Evolutionary conservation across 2,797 vertebrate species (phyloP).

Genomic region (Kryptopterus vitreolus): DNA sequence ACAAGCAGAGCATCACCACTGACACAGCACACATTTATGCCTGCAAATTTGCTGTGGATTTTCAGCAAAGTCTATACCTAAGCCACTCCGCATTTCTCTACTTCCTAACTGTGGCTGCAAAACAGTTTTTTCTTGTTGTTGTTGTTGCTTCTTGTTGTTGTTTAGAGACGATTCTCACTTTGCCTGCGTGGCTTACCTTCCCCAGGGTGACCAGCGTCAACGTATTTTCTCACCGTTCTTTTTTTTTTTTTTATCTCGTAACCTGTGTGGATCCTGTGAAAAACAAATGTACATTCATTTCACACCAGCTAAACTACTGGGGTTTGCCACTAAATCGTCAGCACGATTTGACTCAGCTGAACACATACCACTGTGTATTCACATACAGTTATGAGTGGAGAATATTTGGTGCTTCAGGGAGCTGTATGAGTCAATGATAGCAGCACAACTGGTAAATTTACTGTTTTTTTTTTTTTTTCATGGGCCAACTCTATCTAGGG

Average conservation of each 20-base stretch:
- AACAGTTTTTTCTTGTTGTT: conserved; percentile 28
- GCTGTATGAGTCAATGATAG: conserved; percentile 10
- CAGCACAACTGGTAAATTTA: conserved; percentile 17
- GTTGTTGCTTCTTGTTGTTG: conserved; percentile 8
- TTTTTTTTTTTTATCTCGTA: conserved; percentile 41
- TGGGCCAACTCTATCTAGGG: not conserved
- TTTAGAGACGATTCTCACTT: conserved; percentile 52
- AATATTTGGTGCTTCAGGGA: conserved; percentile 31
- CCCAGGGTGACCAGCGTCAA: conserved; percentile 39
- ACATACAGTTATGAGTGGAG: conserved; percentile 26
- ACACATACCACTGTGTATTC: conserved; percentile 39
- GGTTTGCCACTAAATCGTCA: conserved; percentile 49
- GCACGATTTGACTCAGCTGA: conserved; percentile 36
- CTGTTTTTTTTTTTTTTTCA: not conserved
- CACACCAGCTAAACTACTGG: conserved; percentile 51
- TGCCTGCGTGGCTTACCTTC: conserved; percentile 25
- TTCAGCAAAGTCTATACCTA: conserved; percentile 36
- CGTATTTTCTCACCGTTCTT: conserved; percentile 29
- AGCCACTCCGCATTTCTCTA: conserved; percentile 33
- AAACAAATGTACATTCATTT: conserved; percentile 49
- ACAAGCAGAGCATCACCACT: conserved; percentile 7
- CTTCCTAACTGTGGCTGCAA: conserved; percentile 40
- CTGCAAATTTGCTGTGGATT: conserved; percentile 52
- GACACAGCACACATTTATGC: conserved; percentile 43
- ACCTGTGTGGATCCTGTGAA: conserved; percentile 38